Evolutionary conservation across 53 echinoderm and acorn worm genomes (phyloP), one percentile per base, ranked within the genome.

Genomic region (Luidia sarsii): DNA sequence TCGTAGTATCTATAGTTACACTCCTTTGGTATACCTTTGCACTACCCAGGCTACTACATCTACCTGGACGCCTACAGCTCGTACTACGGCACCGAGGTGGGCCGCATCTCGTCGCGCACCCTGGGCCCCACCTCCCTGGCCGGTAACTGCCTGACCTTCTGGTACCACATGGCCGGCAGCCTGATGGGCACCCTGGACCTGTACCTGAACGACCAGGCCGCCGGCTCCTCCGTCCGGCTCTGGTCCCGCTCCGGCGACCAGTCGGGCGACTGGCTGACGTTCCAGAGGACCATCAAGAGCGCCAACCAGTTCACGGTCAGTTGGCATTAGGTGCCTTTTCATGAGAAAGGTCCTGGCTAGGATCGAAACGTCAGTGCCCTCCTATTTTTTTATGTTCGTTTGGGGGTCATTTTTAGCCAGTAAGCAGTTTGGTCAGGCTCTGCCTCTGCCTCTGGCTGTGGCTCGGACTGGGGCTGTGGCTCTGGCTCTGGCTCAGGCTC

Each of bases 101-200:
- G 60, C 16, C 61, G 71, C 73, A 51, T 84, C 31, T 1, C 73
- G 0, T 70, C 73, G 19, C 64, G 72, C 7, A 51, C 73, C 16
- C 56, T 72, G 57, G 66, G 57, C 64, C 54, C 88, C 0, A 88
- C 88, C 18, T 54, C 71, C 45, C 50, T 82, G 0, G 55, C 59
- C 1, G 93, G 89, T 19, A 37, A 68, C 61, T 93, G 93, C 71
- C 56, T 93, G 37, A 71, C 83, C 2, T 93, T 82, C 77, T 89
- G 89, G 93, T 89, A 89, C 36, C 89, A 93, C 67, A 93, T 93
- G 93, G 65, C 82, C 28, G 93, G 93, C 7, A 21, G 79, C 9
- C 35, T 68, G 27, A 66, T 91, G 55, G 52, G 81, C 3, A 61
- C 77, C 10, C 59, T 77, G 77, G 61, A 61, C 32, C 39, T 77